Evolutionary conservation across 1,140 invertebrate species (phyloP), one percentile per base, ranked within the genome.

Genomic region (Heterodera carotae): DNA sequence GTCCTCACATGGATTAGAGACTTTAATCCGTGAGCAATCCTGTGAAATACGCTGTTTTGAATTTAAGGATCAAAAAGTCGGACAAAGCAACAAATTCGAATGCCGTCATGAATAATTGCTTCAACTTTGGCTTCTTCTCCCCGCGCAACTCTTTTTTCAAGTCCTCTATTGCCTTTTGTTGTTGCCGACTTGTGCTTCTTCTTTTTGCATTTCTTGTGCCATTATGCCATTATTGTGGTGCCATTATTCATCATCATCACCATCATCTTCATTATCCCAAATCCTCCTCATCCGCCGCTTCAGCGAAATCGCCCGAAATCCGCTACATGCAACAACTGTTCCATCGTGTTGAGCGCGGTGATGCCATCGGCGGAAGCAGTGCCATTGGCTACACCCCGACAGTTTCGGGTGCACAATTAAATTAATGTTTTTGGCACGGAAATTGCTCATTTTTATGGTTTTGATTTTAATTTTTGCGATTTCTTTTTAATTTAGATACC

Each of bases 301-400:
- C n/a, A n/a, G n/a, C n/a, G n/a, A 39, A 39, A 39, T 53, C 48
- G 48, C 27, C 62, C 25, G 62, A 66, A 66, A 22, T 29, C 12
- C n/a, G 22, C 25, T 66, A 27, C 25, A 66, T 66, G 62, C 62
- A 34, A 29, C 25, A 66, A 29, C 25, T 66, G 62, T 34, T 66
- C 25, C n/a, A 66, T 34, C 62, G 62, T 27, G 25, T 66, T 66
- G 62, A 34, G 62, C 62, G 33, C 7, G 33, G 62, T 2, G 25
- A 34, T 34, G 62, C n/a, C 62, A 27, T 10, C 62, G 18, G 6
- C 7, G 62, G 62, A 66, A 29, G 10, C 62, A 34, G 62, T 34
- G 62, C 48, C 48, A 27, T 66, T 66, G 62, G 62, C 62, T 66
- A 66, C 33, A 22, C 62, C 3, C 62, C 62, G 10, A 29, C 62